These are phyloP conservation scores for Acromyrmex echinatior DNA, from an alignment of 1,140 invertebrate genomes.

Conservation along the genomic window DNA sequence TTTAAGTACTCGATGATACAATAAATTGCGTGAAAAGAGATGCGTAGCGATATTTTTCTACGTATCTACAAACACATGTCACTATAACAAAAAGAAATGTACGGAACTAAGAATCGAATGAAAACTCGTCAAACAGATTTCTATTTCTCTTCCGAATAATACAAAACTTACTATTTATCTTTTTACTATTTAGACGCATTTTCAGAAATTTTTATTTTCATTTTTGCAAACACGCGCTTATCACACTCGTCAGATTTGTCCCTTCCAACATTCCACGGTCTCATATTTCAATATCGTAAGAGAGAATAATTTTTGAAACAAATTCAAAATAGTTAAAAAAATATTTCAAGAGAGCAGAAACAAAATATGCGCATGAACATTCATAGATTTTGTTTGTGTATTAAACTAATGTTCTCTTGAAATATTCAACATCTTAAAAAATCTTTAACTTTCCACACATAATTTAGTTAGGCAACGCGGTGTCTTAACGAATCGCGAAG, in stretches of 20 bases:
- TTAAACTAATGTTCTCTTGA: neutral
- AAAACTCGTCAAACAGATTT: neutral
- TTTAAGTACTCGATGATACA: conserved; percentile 36
- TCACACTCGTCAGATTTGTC: conserved; percentile 9
- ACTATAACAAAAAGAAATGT: neutral
- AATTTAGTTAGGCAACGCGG: conserved; percentile 30
- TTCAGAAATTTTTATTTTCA: neutral
- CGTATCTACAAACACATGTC: conserved; percentile 11
- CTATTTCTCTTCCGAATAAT: neutral
- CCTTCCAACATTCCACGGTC: neutral
- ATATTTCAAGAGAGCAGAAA: conserved; percentile 4
- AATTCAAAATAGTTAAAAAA: neutral
- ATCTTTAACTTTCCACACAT: neutral
- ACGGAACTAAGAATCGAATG: neutral
- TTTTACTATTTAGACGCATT: neutral
- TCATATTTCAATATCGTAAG: neutral
- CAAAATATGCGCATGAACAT: neutral
- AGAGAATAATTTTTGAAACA: neutral
- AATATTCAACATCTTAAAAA: neutral
- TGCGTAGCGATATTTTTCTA: neutral
- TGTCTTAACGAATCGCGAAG: conserved; percentile 40
- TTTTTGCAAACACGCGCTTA: neutral
- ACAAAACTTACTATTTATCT: neutral
- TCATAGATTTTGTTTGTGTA: neutral
- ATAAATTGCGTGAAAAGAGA: conserved; percentile 30